Percentiles rank a stretch among this genome's conserved stretches.
These are phyloP conservation scores for Drosophila trapezifrons DNA, from an alignment of 1,140 invertebrate genomes.

Conservation along the genomic window DNA sequence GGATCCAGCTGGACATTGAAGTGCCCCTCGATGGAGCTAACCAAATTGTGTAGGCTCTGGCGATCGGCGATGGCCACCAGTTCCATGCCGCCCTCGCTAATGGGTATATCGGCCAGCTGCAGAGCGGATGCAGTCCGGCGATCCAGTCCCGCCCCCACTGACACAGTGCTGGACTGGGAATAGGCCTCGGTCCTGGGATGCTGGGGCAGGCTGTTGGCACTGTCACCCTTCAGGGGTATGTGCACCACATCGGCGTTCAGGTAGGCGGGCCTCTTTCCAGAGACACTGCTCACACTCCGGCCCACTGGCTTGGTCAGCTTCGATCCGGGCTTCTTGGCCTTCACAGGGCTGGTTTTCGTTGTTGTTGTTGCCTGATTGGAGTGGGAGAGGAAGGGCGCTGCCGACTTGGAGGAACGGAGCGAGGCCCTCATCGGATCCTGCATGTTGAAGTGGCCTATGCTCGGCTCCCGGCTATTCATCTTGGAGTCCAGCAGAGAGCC, in stretches of 20 bases:
- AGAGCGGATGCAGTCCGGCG: conserved; percentile 80
- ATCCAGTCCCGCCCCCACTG: conserved; percentile 71
- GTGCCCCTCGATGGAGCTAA: conserved; percentile 77
- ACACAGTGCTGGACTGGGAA: conserved; percentile 77
- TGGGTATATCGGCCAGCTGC: conserved; percentile 82
- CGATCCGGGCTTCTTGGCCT: conserved; percentile 41
- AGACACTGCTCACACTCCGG: conserved; percentile 86
- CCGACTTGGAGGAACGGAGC: conserved; percentile 60
- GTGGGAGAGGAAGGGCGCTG: conserved; percentile 30
- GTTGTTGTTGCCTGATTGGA: conserved; percentile 1
- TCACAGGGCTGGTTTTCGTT: conserved; percentile 53
- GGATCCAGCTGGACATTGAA: conserved; percentile 82
- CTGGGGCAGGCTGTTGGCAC: conserved; percentile 72
- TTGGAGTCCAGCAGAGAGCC: conserved; percentile 43
- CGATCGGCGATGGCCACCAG: conserved; percentile 83
- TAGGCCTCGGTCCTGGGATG: conserved; percentile 63
- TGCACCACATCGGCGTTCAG: conserved; percentile 85
- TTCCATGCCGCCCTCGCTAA: conserved; percentile 83
- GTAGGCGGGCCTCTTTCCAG: conserved; percentile 84
- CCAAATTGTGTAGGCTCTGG: conserved; percentile 80
- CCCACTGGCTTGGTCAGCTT: conserved; percentile 84
- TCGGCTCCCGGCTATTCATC: conserved; percentile 63
- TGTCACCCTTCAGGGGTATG: conserved; percentile 87
- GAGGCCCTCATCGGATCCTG: conserved; percentile 73
- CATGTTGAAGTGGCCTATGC: conserved; percentile 58